Evolutionary conservation across 2,888 invertebrate species (phyloP).

Genomic region (Lasioglossum oenotherae): DNA sequence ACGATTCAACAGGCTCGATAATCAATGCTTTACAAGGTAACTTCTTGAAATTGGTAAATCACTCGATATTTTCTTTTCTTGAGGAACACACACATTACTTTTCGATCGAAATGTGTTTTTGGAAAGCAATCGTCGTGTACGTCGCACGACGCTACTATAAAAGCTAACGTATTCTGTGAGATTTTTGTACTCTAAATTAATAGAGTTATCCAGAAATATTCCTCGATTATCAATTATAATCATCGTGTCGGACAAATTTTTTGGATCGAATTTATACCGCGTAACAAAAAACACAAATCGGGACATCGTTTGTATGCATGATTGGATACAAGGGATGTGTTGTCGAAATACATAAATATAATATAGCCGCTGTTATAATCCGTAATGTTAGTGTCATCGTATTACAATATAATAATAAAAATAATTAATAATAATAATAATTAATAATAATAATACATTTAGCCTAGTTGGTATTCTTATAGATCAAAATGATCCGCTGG

Average conservation of each 20-base stretch:
- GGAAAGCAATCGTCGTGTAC: slow-evolving; percentile 34
- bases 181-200: slow-evolving; percentile 31
- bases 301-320: slow-evolving; percentile 52
- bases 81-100: slow-evolving; percentile 23
- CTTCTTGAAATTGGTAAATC: slow-evolving; percentile 41
- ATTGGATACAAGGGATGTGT: slow-evolving; percentile 73
- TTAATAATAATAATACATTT: slow-evolving; percentile 80
- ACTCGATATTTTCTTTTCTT: slow-evolving; percentile 22
- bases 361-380: slow-evolving; percentile 81
- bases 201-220: slow-evolving; percentile 20
- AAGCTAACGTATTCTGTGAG: slow-evolving; percentile 35
- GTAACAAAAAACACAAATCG: slow-evolving; percentile 42
- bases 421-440: slow-evolving; percentile 63
- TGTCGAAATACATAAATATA: slow-evolving; percentile 82
- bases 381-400: slow-evolving; percentile 81
- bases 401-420: slow-evolving; percentile 79
- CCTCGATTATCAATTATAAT: slow-evolving; percentile 21
- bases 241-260: slow-evolving; percentile 29
- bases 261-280: slow-evolving; percentile 27
- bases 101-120: slow-evolving; percentile 27
- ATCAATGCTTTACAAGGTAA: slow-evolving; percentile 42
- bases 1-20: slow-evolving; percentile 35
- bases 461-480: slow-evolving; percentile 79
- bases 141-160: slow-evolving; percentile 9
- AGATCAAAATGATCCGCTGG: slow-evolving; percentile 76